Evolutionary conservation across 2,113 vertebrate species (phyloP).

Genomic region (Esox niger): DNA sequence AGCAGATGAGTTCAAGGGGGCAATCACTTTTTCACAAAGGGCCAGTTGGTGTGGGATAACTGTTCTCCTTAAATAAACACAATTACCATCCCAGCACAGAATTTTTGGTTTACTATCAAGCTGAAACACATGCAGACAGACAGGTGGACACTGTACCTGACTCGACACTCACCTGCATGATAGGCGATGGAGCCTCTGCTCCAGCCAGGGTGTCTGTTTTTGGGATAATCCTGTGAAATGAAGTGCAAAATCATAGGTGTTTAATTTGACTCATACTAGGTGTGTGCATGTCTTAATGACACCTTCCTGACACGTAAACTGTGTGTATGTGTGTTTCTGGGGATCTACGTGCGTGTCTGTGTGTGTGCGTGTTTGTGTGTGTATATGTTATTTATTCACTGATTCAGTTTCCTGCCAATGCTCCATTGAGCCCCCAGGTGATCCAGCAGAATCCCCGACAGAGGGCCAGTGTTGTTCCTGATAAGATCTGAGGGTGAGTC

Average conservation of each 20-base stretch:
- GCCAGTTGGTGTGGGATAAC: too few species aligned
- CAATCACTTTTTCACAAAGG: too few species aligned
- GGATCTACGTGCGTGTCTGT: neutral
- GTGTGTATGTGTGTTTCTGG: slow-evolving; percentile 11
- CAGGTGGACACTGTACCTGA: neutral
- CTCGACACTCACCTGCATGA: slow-evolving; percentile 79
- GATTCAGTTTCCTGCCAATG: too few species aligned
- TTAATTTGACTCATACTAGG: neutral
- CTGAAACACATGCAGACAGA: neutral
- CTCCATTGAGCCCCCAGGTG: neutral
- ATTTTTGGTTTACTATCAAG: too few species aligned
- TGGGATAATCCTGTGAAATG: slow-evolving; percentile 83
- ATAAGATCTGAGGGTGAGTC: slow-evolving; percentile 4
- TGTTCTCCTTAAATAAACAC: too few species aligned
- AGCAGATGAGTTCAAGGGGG: too few species aligned
- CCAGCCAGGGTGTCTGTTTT: slow-evolving; percentile 92
- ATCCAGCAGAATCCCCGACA: neutral
- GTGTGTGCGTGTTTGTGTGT: neutral
- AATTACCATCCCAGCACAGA: slow-evolving; percentile 2
- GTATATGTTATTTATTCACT: neutral
- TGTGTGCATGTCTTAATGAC: neutral
- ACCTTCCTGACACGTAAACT: too few species aligned
- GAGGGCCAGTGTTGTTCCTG: neutral
- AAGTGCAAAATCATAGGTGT: neutral
- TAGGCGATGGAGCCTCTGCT: slow-evolving; percentile 92